phyloP scores from a whole-genome alignment of 2,797 vertebrate genomes.

The Galaxias olidus region DNA sequence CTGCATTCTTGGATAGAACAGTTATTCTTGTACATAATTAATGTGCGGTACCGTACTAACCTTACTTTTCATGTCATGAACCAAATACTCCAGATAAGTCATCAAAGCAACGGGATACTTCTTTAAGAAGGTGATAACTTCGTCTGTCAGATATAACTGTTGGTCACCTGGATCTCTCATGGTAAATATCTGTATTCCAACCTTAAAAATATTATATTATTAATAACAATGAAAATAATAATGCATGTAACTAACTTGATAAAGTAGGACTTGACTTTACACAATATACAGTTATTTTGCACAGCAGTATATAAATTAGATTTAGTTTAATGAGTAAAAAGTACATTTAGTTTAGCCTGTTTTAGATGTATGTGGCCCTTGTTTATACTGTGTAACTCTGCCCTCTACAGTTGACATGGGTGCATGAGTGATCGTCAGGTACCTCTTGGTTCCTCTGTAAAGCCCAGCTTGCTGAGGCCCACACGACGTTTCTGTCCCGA shows the following conservation, averaged over 20 bases:
- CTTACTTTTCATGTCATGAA: conserved; percentile 61
- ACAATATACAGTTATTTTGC: too few species aligned
- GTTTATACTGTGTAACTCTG: conserved; percentile 52
- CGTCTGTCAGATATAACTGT: conserved; percentile 39
- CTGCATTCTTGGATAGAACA: conserved; percentile 39
- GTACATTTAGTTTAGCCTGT: background rate
- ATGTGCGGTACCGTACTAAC: conserved; percentile 43
- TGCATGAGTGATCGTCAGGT: conserved; percentile 10
- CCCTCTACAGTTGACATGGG: conserved; percentile 56
- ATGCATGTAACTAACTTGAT: background rate
- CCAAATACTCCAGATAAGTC: conserved; percentile 70
- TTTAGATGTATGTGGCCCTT: background rate
- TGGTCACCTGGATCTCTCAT: conserved; percentile 41
- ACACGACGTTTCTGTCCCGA: conserved; percentile 58
- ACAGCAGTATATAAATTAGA: too few species aligned
- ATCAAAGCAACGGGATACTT: conserved; percentile 56
- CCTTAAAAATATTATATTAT: conserved; percentile 44
- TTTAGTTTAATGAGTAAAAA: too few species aligned
- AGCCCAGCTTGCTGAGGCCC: conserved; percentile 68
- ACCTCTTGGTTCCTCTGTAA: conserved; percentile 69
- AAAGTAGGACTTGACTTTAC: too few species aligned
- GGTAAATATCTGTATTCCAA: conserved; percentile 68
- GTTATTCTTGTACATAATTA: conserved; percentile 10
- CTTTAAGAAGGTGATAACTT: conserved; percentile 56
- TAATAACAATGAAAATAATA: too few species aligned